Base-by-base conservation (phyloP, 2,888 invertebrate genomes). In the Xestia sexstrigata region DNA sequence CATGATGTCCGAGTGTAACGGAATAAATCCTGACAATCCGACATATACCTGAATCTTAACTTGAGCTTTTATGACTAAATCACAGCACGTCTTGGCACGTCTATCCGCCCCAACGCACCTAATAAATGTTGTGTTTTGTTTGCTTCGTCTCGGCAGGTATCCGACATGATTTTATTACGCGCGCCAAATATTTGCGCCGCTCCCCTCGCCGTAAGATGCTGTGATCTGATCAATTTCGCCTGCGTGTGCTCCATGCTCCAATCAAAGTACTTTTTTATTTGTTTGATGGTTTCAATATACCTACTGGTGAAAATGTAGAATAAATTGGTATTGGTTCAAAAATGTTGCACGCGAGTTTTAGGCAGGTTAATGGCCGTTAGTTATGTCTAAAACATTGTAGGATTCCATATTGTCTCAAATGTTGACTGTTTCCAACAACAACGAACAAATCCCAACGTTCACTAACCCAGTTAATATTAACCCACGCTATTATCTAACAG, bases 141-240 rank as follows among this genome's bases (percentile, higher is more conserved):
- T 11, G 42, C 55, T 49, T 35, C 66, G 20, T 58, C n/a, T 84
- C 86, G 84, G 87, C 93, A 93, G 93, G 94, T 94, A 93, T 91
- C 90, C 85, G 91, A 88, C 91, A 92, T 92, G 93, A 93, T 94
- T 94, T 94, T 94, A 95, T 95, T 94, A 93, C 91, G 87, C 82
- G 88, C 87, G 80, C 81, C 93, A 93, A 95, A 95, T 93, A 94
- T 95, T 94, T 93, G 92, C 90, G 70, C 85, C 86, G 82, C 84
- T 88, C 81, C 89, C 89, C 76, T 80, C 65, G 58, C 47, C 35
- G n/a, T 65, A 58, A 66, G 81, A 84, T 60, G 70, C 74, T 73
- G 73, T 58, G 85, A 85, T 85, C 84, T 45, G 79, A 85, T 84
- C 85, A 75, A 82, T 80, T 82, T 70, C 85, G 66, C 69, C 78